Conservation (phyloP, 2,113 vertebrate species). For the Atherinomorus stipes region DNA sequence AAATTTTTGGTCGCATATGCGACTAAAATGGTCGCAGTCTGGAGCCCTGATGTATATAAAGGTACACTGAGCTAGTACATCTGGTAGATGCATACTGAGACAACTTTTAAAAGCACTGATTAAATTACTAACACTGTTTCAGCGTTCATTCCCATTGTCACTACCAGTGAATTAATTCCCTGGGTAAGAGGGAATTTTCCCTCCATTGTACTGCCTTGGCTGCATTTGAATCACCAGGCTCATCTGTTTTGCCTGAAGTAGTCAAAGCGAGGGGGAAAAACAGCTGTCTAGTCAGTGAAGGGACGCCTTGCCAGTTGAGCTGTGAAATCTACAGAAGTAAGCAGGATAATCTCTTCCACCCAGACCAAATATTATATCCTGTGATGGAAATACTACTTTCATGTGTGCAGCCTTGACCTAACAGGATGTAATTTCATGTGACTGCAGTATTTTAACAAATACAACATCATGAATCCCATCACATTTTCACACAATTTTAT, state of each 20-base stretch:
- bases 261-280: constrained; percentile 51
- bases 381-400: constrained; percentile 47
- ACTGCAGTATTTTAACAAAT: constrained; percentile 30
- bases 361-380: constrained; percentile 63
- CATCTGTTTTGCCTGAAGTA: constrained; percentile 70
- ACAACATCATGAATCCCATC: constrained; percentile 21
- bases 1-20: no score
- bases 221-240: constrained; percentile 60
- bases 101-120: constrained; percentile 26
- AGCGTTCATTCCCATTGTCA: constrained; percentile 27
- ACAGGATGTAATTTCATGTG: constrained; percentile 43
- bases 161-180: constrained; percentile 58
- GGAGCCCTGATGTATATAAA: no score
- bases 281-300: constrained; percentile 70
- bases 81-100: background rate
- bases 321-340: constrained; percentile 75
- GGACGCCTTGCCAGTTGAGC: constrained; percentile 64
- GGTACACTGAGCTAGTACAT: no score
- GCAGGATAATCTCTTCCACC: constrained; percentile 66
- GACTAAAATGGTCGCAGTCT: no score
- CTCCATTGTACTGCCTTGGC: constrained; percentile 52
- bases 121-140: constrained; percentile 48
- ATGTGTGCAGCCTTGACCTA: constrained; percentile 44
- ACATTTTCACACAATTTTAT: constrained; percentile 9
- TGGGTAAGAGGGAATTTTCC: constrained; percentile 51